A percentile compares a stretch with the other conserved stretches of the same genome.
Conservation (phyloP, 2,113 vertebrate genomes). For the Aptenodytes forsteri region DNA sequence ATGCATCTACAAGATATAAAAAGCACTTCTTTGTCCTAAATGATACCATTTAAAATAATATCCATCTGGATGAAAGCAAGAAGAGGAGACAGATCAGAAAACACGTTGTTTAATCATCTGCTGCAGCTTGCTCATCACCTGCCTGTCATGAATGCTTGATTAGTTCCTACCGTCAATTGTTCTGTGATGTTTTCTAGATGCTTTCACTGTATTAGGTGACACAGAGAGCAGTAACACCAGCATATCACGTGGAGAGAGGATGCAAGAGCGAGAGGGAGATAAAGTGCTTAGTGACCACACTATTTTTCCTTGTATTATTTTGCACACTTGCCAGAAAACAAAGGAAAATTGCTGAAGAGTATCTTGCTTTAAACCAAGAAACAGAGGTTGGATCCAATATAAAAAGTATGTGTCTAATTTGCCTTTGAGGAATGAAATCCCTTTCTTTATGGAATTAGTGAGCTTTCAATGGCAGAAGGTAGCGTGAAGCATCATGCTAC, state of each 20-base stretch:
- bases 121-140: background rate
- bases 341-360: background rate
- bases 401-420: background rate
- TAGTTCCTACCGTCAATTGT: background rate
- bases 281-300: background rate
- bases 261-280: background rate
- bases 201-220: background rate
- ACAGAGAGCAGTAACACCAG: background rate
- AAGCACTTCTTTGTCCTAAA: background rate
- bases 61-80: background rate
- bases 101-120: background rate
- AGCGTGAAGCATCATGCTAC: background rate
- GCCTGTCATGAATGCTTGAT: background rate
- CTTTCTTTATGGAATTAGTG: background rate
- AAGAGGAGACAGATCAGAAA: background rate
- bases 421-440: background rate
- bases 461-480: background rate
- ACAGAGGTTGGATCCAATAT: background rate
- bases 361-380: background rate
- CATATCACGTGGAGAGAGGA: background rate
- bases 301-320: background rate
- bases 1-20: background rate
- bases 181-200: background rate
- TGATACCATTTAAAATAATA: background rate
- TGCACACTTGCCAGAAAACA: background rate